These are phyloP conservation scores for Oreocharis arfaki DNA, from an alignment of 2,113 vertebrate species.

Conservation along the genomic window DNA sequence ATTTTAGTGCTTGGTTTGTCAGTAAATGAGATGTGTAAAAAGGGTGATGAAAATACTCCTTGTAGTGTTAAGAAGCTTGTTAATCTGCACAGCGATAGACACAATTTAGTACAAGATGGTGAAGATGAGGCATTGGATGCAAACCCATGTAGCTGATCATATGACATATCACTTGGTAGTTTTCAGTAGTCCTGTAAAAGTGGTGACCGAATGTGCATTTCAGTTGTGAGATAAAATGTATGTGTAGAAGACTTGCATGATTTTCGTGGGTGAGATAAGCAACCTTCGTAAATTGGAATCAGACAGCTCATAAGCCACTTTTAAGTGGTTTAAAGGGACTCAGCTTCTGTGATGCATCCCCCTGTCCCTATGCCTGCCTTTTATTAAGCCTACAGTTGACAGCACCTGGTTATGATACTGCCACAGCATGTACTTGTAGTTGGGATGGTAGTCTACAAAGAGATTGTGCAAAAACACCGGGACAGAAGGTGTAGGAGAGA, in stretches of 20 bases:
- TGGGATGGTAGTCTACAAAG: background rate
- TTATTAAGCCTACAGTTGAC: background rate
- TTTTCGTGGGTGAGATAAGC: background rate
- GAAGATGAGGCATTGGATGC: background rate
- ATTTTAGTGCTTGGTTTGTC: background rate
- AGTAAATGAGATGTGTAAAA: background rate
- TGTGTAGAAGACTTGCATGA: background rate
- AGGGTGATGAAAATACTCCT: background rate
- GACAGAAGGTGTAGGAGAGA: background rate
- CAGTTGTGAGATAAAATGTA: background rate
- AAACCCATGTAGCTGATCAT: background rate
- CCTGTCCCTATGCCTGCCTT: background rate
- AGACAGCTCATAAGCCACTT: background rate
- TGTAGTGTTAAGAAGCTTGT: background rate
- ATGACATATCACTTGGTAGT: background rate
- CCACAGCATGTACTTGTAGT: fast-evolving
- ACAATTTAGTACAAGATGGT: background rate
- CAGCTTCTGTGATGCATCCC: background rate
- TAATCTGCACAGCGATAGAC: background rate
- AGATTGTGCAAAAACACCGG: background rate
- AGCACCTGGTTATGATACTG: background rate
- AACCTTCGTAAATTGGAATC: background rate
- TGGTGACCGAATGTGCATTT: background rate
- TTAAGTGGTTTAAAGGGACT: background rate
- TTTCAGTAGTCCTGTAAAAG: background rate